Conservation (phyloP, 2,797 vertebrate species). For the Cyprinella venusta region DNA sequence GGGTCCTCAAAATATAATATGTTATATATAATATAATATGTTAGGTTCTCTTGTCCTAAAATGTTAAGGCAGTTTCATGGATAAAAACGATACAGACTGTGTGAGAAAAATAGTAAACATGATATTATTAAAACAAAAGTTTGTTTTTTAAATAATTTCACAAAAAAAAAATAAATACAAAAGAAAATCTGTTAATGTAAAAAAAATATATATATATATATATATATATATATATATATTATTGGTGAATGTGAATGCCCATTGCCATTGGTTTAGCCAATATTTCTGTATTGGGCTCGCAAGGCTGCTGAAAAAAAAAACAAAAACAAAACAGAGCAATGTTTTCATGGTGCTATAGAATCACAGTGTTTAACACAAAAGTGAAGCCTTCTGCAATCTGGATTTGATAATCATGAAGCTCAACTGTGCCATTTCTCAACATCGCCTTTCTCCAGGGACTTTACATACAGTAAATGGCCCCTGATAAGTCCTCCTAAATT, state of each 20-base stretch:
- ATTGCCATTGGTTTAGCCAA: not conserved
- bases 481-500: constrained; percentile 30
- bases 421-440: constrained; percentile 10
- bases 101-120: not conserved
- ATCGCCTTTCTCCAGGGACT: constrained; percentile 21
- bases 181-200: no score
- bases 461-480: not conserved
- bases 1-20: not conserved
- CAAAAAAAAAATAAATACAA: not conserved
- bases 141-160: not conserved
- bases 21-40: no score
- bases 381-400: not conserved
- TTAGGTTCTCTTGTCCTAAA: not conserved
- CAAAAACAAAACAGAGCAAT: not conserved
- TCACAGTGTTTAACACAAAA: not conserved
- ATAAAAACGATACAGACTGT: not conserved
- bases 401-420: not conserved
- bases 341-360: not conserved
- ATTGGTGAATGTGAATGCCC: not conserved
- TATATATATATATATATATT: no score
- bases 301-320: not conserved
- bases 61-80: not conserved
- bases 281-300: not conserved
- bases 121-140: not conserved
- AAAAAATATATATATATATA: no score